These are phyloP conservation scores for Malacoctenus gilli DNA, from an alignment of 2,797 vertebrate genomes.

Conservation along the genomic window DNA sequence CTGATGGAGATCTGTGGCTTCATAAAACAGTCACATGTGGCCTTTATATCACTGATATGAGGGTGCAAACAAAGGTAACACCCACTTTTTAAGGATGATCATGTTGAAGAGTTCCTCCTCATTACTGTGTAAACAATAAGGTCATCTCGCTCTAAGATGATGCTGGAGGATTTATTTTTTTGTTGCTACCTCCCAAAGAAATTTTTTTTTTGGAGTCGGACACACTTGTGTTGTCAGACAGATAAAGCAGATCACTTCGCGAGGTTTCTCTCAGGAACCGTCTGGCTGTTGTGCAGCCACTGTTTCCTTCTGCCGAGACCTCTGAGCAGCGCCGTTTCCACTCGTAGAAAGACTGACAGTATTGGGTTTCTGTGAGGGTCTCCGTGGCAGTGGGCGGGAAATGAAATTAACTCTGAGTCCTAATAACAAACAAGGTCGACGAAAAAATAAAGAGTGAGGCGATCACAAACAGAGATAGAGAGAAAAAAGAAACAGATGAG, in stretches of 20 bases:
- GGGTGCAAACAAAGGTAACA: no score
- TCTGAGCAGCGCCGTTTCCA: constrained; percentile 44
- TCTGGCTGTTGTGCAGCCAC: constrained; percentile 8
- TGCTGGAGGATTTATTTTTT: no score
- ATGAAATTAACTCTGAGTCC: constrained; percentile 66
- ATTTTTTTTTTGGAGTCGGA: no score
- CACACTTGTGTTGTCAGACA: background rate
- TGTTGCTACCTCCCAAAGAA: no score
- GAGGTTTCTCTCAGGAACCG: background rate
- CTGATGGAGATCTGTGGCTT: constrained; percentile 6
- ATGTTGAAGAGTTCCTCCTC: no score
- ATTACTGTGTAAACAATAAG: no score
- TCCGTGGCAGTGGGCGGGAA: constrained; percentile 63
- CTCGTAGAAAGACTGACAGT: constrained; percentile 49
- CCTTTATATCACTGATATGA: no score
- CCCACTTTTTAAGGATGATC: no score
- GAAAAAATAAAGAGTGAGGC: constrained; percentile 64
- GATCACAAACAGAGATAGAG: constrained; percentile 58
- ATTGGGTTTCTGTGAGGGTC: constrained; percentile 58
- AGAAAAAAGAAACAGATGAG: constrained; percentile 51
- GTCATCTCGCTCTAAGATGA: no score
- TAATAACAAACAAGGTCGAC: constrained; percentile 71
- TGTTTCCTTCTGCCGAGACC: constrained; percentile 27
- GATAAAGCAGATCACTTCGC: background rate
- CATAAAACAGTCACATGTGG: no score